These are phyloP conservation scores for Rachycentron canadum DNA, from an alignment of 2,797 vertebrate species.

Conservation along the genomic window DNA sequence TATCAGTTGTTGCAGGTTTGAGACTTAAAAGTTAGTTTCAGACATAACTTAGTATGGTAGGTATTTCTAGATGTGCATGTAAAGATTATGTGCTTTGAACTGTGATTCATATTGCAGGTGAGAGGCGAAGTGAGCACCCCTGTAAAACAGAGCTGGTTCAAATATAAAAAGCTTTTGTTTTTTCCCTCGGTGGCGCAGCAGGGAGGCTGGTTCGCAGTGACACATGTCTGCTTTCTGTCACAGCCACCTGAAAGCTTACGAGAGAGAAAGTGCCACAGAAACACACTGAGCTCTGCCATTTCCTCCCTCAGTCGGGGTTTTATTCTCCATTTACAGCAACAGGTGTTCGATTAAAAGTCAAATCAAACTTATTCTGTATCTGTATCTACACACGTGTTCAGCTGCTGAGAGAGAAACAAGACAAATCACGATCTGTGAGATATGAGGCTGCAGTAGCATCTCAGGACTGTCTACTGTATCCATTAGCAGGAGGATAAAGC, in stretches of 20 bases:
- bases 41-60: not conserved
- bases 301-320: constrained; percentile 7
- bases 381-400: not conserved
- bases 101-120: constrained; percentile 9
- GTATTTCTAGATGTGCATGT: not conserved
- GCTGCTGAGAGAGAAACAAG: constrained; percentile 8
- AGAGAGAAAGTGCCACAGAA: constrained; percentile 14
- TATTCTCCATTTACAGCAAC: constrained; percentile 2
- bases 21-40: not conserved
- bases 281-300: constrained; percentile 6
- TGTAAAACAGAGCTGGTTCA: not conserved
- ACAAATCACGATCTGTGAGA: constrained; percentile 7
- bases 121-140: constrained; percentile 11
- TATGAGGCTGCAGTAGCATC: constrained; percentile 9
- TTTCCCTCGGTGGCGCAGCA: constrained; percentile 29
- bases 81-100: not conserved
- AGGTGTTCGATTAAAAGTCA: constrained; percentile 40
- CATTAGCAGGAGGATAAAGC: constrained; percentile 47
- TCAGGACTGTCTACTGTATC: constrained; percentile 21
- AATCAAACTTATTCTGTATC: not conserved
- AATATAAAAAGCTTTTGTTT: constrained; percentile 21
- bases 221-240: constrained; percentile 51
- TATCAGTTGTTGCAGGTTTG: not conserved
- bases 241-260: constrained; percentile 50
- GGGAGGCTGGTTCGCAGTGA: constrained; percentile 34